phyloP scores from a whole-genome alignment of 2,113 vertebrate genomes.

The Colaptes auratus region DNA sequence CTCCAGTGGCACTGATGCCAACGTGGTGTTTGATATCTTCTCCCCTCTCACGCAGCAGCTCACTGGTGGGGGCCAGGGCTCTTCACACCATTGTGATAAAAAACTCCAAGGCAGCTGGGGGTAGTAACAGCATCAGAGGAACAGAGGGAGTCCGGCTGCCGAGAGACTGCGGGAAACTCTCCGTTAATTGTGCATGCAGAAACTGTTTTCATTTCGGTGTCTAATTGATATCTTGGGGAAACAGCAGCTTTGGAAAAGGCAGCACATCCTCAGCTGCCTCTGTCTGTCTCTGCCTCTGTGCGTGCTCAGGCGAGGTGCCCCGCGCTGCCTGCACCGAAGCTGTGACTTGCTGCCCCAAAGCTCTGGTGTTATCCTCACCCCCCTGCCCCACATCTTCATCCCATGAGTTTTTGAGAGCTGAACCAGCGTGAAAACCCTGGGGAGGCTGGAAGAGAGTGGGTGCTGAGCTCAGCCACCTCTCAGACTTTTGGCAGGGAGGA shows the following conservation, averaged over 20 bases:
- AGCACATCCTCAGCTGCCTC: neutral
- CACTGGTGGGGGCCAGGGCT: neutral
- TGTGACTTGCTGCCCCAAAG: neutral
- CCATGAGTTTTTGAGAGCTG: neutral
- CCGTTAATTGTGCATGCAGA: slow-evolving; percentile 19
- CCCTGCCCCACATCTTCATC: rapidly evolving
- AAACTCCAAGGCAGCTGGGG: neutral
- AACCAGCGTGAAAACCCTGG: neutral
- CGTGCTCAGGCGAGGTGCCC: neutral
- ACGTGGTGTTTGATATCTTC: neutral
- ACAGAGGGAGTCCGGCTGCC: neutral
- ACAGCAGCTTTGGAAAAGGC: neutral
- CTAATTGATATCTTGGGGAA: slow-evolving; percentile 53
- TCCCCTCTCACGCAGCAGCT: neutral
- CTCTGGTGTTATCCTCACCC: neutral
- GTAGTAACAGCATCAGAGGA: neutral
- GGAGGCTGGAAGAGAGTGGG: neutral
- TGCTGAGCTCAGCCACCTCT: neutral
- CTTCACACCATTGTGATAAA: neutral
- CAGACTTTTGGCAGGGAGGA: neutral
- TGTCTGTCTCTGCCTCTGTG: no score
- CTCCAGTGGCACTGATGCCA: neutral
- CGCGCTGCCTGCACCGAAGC: rapidly evolving
- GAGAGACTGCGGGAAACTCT: neutral
- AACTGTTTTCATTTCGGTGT: slow-evolving; percentile 30